Conservation (phyloP, 2,113 vertebrate species). For the Tachysurus vachellii region DNA sequence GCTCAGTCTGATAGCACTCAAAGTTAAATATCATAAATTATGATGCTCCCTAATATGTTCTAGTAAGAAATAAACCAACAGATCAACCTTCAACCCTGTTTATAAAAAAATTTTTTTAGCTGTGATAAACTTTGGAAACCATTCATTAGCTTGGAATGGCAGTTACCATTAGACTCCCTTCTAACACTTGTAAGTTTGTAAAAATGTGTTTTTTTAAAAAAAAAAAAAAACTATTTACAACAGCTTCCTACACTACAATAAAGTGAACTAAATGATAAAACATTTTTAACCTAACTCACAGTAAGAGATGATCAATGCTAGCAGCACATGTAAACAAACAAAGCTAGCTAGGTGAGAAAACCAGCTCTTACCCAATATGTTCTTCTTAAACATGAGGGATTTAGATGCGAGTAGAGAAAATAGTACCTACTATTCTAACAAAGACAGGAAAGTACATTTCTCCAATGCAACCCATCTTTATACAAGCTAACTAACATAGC, state of each 20-base stretch:
- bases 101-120: neutral
- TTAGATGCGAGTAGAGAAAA: too few relatives aligned
- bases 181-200: neutral
- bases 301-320: too few relatives aligned
- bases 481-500: neutral
- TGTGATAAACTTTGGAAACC: too few relatives aligned
- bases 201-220: neutral
- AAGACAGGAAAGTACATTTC: neutral
- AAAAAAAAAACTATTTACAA: too few relatives aligned
- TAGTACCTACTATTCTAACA: too few relatives aligned
- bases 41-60: neutral
- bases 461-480: neutral
- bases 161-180: neutral
- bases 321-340: too few relatives aligned
- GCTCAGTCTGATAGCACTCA: neutral
- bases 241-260: too few relatives aligned
- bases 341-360: too few relatives aligned
- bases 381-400: too few relatives aligned
- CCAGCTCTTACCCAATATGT: too few relatives aligned
- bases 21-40: slow-evolving; percentile 22
- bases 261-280: too few relatives aligned
- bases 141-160: neutral
- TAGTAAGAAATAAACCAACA: neutral
- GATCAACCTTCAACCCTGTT: neutral
- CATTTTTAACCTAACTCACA: too few relatives aligned